Conservation (phyloP, 2,113 vertebrate genomes). For the Equus przewalskii region DNA sequence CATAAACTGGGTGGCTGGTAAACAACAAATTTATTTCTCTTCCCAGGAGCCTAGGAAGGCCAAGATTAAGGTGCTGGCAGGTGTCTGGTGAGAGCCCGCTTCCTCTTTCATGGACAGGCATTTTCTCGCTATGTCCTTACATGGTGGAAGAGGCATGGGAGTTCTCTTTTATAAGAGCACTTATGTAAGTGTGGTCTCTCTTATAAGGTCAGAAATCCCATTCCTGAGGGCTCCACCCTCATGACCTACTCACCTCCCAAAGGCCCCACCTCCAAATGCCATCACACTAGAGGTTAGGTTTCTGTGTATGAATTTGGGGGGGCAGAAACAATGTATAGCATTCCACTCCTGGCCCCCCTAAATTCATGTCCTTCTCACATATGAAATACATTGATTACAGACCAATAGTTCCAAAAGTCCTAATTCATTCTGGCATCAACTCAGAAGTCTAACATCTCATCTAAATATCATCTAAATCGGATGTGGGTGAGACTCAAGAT, state of each 20-base stretch:
- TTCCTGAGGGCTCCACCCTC: not conserved
- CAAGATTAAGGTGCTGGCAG: not conserved
- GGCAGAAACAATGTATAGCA: not conserved
- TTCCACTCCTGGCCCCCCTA: too few species aligned
- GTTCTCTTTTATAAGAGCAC: not conserved
- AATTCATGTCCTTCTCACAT: too few species aligned
- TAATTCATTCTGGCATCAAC: too few species aligned
- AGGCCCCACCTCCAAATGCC: not conserved
- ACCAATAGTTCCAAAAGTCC: too few species aligned
- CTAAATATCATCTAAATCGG: too few species aligned
- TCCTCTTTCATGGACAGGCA: too few species aligned
- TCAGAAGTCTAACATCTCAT: too few species aligned
- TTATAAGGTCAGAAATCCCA: not conserved
- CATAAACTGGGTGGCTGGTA: not conserved
- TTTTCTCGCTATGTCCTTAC: not conserved
- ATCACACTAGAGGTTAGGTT: not conserved
- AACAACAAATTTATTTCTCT: not conserved
- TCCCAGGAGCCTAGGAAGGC: not conserved
- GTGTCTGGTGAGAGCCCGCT: not conserved
- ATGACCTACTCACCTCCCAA: not conserved
- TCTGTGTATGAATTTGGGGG: not conserved
- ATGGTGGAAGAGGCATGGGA: not conserved
- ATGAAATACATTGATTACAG: too few species aligned
- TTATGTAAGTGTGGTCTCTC: not conserved
- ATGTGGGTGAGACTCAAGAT: too few species aligned